Evolutionary conservation across 1,140 invertebrate genomes (phyloP).

Genomic region (Tetragonula clypearis): DNA sequence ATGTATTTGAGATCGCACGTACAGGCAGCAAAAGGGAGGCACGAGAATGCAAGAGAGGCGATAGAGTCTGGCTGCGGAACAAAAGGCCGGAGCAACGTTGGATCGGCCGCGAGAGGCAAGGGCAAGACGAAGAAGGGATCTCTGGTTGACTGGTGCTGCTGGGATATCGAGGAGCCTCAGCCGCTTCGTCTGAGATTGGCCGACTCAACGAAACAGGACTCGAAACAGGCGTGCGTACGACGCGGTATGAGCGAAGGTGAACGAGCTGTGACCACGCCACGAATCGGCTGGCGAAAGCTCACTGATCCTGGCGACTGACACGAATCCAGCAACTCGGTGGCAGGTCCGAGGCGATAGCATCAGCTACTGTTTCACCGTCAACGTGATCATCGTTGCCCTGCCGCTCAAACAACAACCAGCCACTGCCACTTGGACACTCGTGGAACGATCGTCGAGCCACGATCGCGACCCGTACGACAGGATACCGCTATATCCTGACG

Average conservation of each 20-base stretch:
- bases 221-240: conserved; percentile 55
- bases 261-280: conserved; percentile 74
- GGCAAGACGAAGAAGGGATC: conserved; percentile 26
- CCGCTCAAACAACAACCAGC: conserved; percentile 3
- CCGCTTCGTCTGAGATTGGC: conserved; percentile 22
- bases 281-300: conserved; percentile 80
- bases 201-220: conserved; percentile 16
- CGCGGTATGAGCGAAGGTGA: conserved; percentile 78
- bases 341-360: conserved; percentile 79
- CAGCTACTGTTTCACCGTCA: conserved; percentile 58
- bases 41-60: conserved; percentile 70
- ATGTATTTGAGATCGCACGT: conserved; percentile 79
- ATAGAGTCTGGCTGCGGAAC: conserved; percentile 31
- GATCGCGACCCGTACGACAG: not conserved
- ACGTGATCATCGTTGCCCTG: conserved; percentile 48
- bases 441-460: not conserved
- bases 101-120: conserved; percentile 46
- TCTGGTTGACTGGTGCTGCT: not conserved
- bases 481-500: conserved; percentile 5
- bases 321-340: conserved; percentile 66
- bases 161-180: conserved; percentile 41
- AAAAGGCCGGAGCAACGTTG: conserved; percentile 33
- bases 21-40: conserved; percentile 74
- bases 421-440: conserved; percentile 5
- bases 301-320: conserved; percentile 82